These are phyloP conservation scores for Caenorhabditis macrosperma DNA, from an alignment of 2,888 invertebrate genomes.

Conservation along the genomic window DNA sequence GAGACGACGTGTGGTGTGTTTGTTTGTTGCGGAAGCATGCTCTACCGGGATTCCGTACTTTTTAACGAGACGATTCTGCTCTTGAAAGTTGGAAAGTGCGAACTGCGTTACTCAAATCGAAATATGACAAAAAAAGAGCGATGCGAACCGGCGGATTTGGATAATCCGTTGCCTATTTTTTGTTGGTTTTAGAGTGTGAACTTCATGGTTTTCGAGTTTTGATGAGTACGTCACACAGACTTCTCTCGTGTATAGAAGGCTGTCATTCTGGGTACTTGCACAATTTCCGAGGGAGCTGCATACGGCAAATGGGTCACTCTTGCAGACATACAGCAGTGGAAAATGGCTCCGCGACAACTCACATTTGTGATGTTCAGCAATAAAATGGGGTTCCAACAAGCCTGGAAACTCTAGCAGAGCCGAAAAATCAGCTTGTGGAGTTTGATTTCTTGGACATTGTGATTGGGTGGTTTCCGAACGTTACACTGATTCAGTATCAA, in stretches of 20 bases:
- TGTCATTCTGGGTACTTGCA: too few species aligned
- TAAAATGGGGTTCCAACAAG: too few species aligned
- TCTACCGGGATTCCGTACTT: neutral
- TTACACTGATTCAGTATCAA: too few species aligned
- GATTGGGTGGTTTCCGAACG: too few species aligned
- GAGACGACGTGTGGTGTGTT: slow-evolving; percentile 16
- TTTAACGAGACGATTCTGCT: neutral
- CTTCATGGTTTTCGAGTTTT: slow-evolving; percentile 3
- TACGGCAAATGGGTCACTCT: too few species aligned
- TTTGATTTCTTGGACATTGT: too few species aligned
- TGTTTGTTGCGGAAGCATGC: neutral
- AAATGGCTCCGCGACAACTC: too few species aligned
- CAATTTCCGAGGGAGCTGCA: too few species aligned
- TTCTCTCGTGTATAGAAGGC: neutral
- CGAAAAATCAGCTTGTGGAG: too few species aligned
- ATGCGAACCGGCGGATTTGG: slow-evolving; percentile 20
- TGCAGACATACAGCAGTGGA: too few species aligned
- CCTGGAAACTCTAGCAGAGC: too few species aligned
- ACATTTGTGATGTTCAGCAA: too few species aligned
- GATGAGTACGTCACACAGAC: neutral
- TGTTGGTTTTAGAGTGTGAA: slow-evolving; percentile 18
- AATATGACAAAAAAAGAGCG: neutral
- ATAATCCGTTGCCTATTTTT: slow-evolving; percentile 10
- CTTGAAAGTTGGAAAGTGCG: neutral
- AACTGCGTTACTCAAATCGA: neutral